Evolutionary conservation across 2,888 invertebrate genomes (phyloP).

Genomic region (Cryptus viduatorius): DNA sequence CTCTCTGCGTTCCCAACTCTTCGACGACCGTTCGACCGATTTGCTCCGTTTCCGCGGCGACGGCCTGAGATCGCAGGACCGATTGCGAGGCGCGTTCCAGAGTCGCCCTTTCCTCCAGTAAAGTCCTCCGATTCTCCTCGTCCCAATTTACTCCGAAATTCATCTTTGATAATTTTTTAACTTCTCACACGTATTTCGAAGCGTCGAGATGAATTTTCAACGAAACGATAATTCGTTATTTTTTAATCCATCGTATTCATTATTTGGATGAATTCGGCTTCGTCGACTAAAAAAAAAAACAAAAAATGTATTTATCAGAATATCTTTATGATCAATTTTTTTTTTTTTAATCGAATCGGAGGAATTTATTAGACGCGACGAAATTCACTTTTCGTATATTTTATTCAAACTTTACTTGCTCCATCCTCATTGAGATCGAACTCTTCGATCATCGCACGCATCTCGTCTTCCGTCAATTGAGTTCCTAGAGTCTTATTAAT

Average conservation of each 20-base stretch:
- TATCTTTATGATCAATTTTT: neutral
- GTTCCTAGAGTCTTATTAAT: conserved; percentile 69
- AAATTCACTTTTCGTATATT: neutral
- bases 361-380: neutral
- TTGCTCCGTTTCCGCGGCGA: conserved; percentile 93
- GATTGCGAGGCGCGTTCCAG: conserved; percentile 88
- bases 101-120: conserved; percentile 86
- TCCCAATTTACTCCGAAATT: conserved; percentile 85
- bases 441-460: conserved; percentile 77
- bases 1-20: conserved; percentile 92
- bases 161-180: conserved; percentile 73
- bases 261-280: conserved; percentile 69
- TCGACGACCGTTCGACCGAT: conserved; percentile 92
- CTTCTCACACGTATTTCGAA: neutral
- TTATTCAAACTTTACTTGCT: conserved; percentile 70
- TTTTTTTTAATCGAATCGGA: too few species aligned
- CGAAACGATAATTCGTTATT: neutral
- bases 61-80: conserved; percentile 89
- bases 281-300: conserved; percentile 67
- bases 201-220: neutral
- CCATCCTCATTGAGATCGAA: conserved; percentile 76
- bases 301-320: conserved; percentile 20
- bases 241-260: conserved; percentile 57
- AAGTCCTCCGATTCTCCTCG: conserved; percentile 87
- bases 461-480: conserved; percentile 74